Conservation (phyloP, 2,888 invertebrate species). For the Linnaemya tessellans region DNA sequence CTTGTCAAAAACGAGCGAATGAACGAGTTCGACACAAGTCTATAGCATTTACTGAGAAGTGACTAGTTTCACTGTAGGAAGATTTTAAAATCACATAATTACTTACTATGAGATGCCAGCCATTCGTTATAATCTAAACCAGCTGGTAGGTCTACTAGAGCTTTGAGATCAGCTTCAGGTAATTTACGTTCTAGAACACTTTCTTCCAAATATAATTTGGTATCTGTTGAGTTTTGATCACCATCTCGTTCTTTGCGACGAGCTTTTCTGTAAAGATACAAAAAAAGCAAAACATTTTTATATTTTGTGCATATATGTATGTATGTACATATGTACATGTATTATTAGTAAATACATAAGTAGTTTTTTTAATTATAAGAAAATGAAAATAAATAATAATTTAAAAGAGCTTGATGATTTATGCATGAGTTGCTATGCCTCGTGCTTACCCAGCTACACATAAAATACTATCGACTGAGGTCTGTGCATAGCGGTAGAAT, state of each 20-base stretch:
- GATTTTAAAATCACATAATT: background rate
- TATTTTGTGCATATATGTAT: too few species aligned
- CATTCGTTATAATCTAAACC: constrained; percentile 99
- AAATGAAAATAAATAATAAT: background rate
- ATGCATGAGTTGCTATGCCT: background rate
- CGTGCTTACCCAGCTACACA: constrained; percentile 83
- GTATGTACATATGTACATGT: background rate
- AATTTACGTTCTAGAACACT: constrained; percentile 96
- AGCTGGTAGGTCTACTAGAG: constrained; percentile 96
- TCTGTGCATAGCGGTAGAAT: constrained; percentile 83
- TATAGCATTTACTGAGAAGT: background rate
- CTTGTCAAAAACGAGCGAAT: too few species aligned
- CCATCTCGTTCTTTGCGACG: constrained; percentile 97
- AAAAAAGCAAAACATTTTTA: constrained; percentile 36
- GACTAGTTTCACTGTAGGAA: background rate
- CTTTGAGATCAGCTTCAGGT: constrained; percentile 96
- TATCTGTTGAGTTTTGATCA: constrained; percentile 90
- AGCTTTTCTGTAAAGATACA: constrained; percentile 91
- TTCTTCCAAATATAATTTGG: constrained; percentile 97
- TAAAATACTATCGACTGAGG: constrained; percentile 83
- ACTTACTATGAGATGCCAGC: constrained; percentile 98
- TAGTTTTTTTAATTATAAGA: too few species aligned
- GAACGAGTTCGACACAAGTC: background rate
- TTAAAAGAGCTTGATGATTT: background rate
- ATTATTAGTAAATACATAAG: too few species aligned